These are phyloP conservation scores for Drosophila takahashii DNA, from an alignment of 1,140 invertebrate genomes.

Conservation along the genomic window DNA sequence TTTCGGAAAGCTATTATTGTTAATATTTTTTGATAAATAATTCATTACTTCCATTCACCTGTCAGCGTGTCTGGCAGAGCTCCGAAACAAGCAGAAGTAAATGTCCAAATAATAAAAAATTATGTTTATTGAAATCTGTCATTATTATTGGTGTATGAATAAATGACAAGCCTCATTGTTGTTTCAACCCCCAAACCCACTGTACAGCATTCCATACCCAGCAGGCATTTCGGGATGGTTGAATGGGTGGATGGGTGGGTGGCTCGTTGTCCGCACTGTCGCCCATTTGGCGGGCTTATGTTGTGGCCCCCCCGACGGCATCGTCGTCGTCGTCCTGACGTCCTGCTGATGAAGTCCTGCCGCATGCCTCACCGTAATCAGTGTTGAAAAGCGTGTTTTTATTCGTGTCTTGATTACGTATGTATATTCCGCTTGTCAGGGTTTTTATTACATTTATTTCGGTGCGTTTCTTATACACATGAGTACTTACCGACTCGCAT, in stretches of 20 bases:
- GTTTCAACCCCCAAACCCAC: conserved; percentile 30
- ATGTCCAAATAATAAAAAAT: conserved; percentile 21
- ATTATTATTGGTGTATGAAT: conserved; percentile 42
- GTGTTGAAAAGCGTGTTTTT: conserved; percentile 66
- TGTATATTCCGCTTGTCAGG: conserved; percentile 32
- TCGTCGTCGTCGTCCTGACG: conserved; percentile 41
- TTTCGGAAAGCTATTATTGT: background rate
- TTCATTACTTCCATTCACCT: conserved; percentile 4
- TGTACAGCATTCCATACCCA: conserved; percentile 6
- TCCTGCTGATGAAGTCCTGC: conserved; percentile 62
- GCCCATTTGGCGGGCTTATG: conserved; percentile 59
- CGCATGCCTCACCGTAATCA: conserved; percentile 64
- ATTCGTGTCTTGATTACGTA: conserved; percentile 37
- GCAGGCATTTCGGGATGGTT: conserved; percentile 1
- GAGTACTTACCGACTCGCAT: conserved; percentile 10
- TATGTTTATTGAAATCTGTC: conserved; percentile 25
- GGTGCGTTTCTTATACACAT: conserved; percentile 40
- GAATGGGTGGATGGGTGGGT: background rate
- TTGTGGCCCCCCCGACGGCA: no score
- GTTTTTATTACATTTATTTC: conserved; percentile 72
- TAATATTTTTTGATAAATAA: conserved; percentile 23
- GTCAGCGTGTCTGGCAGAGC: background rate
- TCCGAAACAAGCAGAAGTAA: background rate
- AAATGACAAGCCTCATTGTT: conserved; percentile 28
- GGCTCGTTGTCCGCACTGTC: conserved; percentile 49